Conservation (phyloP, 2,113 vertebrate species). For the Ursus arctos region DNA sequence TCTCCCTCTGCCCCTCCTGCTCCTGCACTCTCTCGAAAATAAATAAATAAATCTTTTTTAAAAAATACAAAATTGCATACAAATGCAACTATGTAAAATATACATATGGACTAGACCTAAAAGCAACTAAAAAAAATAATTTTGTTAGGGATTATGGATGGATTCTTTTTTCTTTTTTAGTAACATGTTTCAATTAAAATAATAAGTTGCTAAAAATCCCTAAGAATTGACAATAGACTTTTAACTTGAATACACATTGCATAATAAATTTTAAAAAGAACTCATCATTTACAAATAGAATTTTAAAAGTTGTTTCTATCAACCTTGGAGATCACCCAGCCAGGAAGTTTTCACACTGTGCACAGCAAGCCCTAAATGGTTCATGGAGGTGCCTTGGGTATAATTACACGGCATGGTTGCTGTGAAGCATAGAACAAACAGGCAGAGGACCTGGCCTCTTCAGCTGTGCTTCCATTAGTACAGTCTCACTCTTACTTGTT, state of each 20-base stretch:
- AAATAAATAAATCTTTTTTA: background rate
- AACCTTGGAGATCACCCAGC: background rate
- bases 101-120: background rate
- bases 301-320: background rate
- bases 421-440: background rate
- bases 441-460: background rate
- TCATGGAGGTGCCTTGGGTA: background rate
- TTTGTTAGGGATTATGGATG: background rate
- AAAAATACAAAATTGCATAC: background rate
- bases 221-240: background rate
- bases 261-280: background rate
- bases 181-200: background rate
- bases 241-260: background rate
- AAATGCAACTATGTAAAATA: background rate
- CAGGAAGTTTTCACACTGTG: background rate
- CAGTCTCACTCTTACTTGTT: background rate
- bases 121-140: slow-evolving; percentile 3
- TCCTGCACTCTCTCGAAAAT: background rate
- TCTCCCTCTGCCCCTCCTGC: background rate
- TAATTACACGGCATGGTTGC: background rate
- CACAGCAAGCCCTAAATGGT: background rate
- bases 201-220: background rate
- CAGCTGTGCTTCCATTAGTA: background rate
- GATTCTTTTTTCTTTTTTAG: background rate
- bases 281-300: background rate